Evolutionary conservation across 2,888 invertebrate genomes (phyloP).

Genomic region (Melinaea marsaeus): DNA sequence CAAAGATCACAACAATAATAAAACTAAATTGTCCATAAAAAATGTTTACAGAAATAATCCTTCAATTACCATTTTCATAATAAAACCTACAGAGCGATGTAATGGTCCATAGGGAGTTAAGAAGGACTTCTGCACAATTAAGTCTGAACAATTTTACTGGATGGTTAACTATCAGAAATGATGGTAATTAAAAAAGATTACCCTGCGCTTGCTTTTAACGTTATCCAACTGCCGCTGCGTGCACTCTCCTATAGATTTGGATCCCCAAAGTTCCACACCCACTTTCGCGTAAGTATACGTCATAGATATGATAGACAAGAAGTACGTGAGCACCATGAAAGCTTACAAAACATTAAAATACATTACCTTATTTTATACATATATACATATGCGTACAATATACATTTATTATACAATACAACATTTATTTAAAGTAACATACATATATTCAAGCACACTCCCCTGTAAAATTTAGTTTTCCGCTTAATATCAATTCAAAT

Average conservation of each 20-base stretch:
- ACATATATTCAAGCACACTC: slow-evolving; percentile 91
- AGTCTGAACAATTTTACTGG: slow-evolving; percentile 9
- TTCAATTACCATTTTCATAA: slow-evolving; percentile 1
- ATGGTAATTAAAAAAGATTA: slow-evolving; percentile 49
- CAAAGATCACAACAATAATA: neutral
- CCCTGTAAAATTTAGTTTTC: slow-evolving; percentile 56
- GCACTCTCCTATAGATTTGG: slow-evolving; percentile 10
- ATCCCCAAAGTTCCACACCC: too few relatives aligned
- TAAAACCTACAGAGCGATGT: slow-evolving; percentile 10
- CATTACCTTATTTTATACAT: too few relatives aligned
- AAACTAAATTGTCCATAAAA: neutral
- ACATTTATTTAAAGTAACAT: slow-evolving; percentile 61
- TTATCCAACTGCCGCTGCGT: slow-evolving; percentile 95
- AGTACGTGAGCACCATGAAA: too few relatives aligned
- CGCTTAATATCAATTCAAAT: neutral
- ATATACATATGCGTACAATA: too few relatives aligned
- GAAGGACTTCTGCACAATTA: slow-evolving; percentile 19
- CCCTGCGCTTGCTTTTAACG: slow-evolving; percentile 94
- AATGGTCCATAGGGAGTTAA: slow-evolving; percentile 17
- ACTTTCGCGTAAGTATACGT: too few relatives aligned
- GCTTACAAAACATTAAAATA: slow-evolving; percentile 77
- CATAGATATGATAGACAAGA: too few relatives aligned
- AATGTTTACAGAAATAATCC: neutral
- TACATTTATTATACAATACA: too few relatives aligned
- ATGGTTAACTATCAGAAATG: slow-evolving; percentile 5